Conservation (phyloP, 2,888 invertebrate species). For the Ecliptopera silaceata region DNA sequence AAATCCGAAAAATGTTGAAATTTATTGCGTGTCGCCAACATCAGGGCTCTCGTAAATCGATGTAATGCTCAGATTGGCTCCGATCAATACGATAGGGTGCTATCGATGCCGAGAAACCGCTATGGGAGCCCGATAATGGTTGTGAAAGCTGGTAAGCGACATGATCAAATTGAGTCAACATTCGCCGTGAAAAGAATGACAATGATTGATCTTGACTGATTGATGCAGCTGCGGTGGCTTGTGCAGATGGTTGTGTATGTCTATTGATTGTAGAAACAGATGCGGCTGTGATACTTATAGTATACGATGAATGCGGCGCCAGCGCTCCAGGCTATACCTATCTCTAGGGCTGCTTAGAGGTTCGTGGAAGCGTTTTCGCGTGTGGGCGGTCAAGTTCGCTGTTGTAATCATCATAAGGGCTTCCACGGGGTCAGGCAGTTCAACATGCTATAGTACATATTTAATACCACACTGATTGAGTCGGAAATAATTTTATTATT, state of each 20-base stretch:
- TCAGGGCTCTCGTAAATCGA: conserved; percentile 67
- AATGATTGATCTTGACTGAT: conserved; percentile 55
- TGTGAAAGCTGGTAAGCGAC: conserved; percentile 60
- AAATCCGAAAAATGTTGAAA: conserved; percentile 56
- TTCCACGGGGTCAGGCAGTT: conserved; percentile 64
- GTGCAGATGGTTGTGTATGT: conserved; percentile 36
- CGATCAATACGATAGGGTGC: conserved; percentile 59
- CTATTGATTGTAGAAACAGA: conserved; percentile 48
- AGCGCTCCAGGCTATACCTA: conserved; percentile 32
- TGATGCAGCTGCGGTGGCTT: conserved; percentile 34
- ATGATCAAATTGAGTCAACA: conserved; percentile 44
- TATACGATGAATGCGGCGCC: conserved; percentile 23
- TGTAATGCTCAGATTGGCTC: conserved; percentile 60
- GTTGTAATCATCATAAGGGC: conserved; percentile 63
- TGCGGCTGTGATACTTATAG: conserved; percentile 30
- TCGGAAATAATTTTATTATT: conserved; percentile 60
- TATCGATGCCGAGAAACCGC: conserved; percentile 54
- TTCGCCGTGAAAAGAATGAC: conserved; percentile 50
- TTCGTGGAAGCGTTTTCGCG: conserved; percentile 52
- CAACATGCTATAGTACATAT: conserved; percentile 53
- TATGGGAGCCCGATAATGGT: conserved; percentile 54
- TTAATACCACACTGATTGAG: conserved; percentile 63
- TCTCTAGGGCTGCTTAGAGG: conserved; percentile 43
- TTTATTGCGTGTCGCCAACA: conserved; percentile 63
- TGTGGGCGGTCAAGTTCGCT: conserved; percentile 78